Percentiles rank a stretch among this genome's conserved stretches.
Evolutionary conservation across 2,113 vertebrate species (phyloP).

Genomic region (Malaclemys terrapin): DNA sequence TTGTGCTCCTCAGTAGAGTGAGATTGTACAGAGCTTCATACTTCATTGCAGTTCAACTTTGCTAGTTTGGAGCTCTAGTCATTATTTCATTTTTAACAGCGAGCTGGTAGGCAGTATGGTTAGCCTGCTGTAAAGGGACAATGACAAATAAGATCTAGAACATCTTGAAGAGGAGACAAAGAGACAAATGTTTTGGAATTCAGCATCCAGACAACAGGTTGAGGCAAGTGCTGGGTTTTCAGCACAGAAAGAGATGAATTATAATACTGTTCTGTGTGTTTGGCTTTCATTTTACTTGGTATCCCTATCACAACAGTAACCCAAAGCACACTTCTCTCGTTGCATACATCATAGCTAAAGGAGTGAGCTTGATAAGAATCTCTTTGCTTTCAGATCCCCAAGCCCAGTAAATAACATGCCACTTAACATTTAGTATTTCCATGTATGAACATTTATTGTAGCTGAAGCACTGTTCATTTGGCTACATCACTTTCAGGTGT

Average conservation of each 20-base stretch:
- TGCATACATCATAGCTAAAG: conserved; percentile 2
- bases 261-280: background rate
- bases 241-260: background rate
- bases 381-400: conserved; percentile 2
- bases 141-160: accelerated
- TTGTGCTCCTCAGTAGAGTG: accelerated
- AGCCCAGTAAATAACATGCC: conserved; percentile 28
- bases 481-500: conserved; percentile 33
- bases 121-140: background rate
- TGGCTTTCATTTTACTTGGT: background rate
- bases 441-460: conserved; percentile 13
- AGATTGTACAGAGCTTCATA: accelerated
- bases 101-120: background rate
- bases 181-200: background rate
- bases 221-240: accelerated
- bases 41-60: background rate
- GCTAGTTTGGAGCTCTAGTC: background rate
- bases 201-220: background rate
- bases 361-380: background rate
- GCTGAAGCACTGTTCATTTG: background rate
- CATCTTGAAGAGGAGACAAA: accelerated
- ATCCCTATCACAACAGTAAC: background rate
- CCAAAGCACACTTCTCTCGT: background rate
- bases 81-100: background rate
- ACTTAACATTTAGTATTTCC: background rate